These are phyloP conservation scores for Agraylea sexmaculata DNA, from an alignment of 1,140 invertebrate genomes.

Conservation along the genomic window DNA sequence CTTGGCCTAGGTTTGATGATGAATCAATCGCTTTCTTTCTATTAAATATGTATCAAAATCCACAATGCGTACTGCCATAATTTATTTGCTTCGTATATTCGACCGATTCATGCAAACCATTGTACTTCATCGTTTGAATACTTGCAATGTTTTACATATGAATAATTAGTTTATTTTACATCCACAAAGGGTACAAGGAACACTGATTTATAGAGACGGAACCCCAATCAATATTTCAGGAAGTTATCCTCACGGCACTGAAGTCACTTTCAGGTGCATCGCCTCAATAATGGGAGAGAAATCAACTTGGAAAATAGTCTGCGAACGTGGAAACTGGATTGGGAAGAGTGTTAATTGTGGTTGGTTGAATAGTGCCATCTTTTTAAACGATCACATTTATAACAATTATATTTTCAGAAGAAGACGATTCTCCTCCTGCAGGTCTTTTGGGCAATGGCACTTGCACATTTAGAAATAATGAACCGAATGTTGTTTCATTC, in stretches of 20 bases:
- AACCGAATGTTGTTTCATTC: constrained; percentile 68
- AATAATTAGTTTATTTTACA: too few species aligned
- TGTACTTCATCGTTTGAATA: too few species aligned
- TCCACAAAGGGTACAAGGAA: constrained; percentile 48
- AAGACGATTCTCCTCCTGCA: constrained; percentile 35
- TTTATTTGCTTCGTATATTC: too few species aligned
- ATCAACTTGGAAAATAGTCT: constrained; percentile 70
- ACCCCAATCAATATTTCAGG: constrained; percentile 32
- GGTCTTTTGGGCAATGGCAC: constrained; percentile 51
- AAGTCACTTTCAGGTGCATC: constrained; percentile 71
- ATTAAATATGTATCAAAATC: too few species aligned
- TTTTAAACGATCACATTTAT: background rate
- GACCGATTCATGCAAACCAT: too few species aligned
- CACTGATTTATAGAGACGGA: constrained; percentile 51
- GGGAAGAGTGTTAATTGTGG: constrained; percentile 64
- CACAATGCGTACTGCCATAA: too few species aligned
- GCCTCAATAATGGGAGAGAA: constrained; percentile 64
- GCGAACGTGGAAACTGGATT: constrained; percentile 72
- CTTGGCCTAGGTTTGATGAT: too few species aligned
- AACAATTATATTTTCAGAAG: constrained; percentile 30
- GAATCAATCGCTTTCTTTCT: too few species aligned
- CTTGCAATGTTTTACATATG: too few species aligned
- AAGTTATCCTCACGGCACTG: constrained; percentile 62
- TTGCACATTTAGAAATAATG: constrained; percentile 62
- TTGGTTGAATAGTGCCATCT: constrained; percentile 26